Conservation (phyloP, 2,888 invertebrate genomes). For the Spodoptera picta region DNA sequence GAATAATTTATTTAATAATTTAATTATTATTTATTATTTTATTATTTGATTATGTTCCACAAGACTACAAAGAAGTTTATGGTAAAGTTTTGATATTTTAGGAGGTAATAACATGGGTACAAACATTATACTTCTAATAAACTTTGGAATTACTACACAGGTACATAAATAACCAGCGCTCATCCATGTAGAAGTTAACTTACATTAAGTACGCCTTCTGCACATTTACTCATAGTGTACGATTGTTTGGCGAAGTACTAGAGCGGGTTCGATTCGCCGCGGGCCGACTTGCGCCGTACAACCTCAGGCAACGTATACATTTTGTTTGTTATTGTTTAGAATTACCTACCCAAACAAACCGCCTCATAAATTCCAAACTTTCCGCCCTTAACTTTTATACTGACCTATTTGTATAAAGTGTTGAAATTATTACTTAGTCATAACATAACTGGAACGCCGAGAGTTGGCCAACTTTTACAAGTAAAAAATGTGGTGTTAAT, state of each 20-base stretch:
- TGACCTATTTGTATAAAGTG: constrained; percentile 71
- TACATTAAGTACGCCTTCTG: constrained; percentile 27
- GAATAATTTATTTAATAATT: too few relatives aligned
- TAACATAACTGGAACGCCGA: constrained; percentile 55
- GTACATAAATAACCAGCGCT: background rate
- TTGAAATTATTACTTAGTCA: constrained; percentile 66
- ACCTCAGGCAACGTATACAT: constrained; percentile 64
- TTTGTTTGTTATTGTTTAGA: constrained; percentile 83
- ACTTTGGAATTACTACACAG: too few relatives aligned
- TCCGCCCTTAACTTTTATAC: constrained; percentile 73
- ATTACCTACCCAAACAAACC: constrained; percentile 78
- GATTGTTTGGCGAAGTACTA: constrained; percentile 64
- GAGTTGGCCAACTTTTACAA: constrained; percentile 51
- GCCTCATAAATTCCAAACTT: constrained; percentile 78
- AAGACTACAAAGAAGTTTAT: too few relatives aligned
- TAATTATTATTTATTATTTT: too few relatives aligned
- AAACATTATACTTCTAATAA: too few relatives aligned
- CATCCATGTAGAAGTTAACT: constrained; percentile 9
- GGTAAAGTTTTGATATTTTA: too few relatives aligned
- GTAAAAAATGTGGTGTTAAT: constrained; percentile 58
- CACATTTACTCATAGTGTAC: constrained; percentile 4
- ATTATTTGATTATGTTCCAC: too few relatives aligned
- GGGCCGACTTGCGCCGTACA: constrained; percentile 54
- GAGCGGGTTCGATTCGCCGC: constrained; percentile 56
- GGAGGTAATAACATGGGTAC: too few relatives aligned